Percentiles rank a stretch among this genome's conserved stretches.
phyloP scores from a whole-genome alignment of 2,888 invertebrate genomes.

The Epirrhoe alternata region DNA sequence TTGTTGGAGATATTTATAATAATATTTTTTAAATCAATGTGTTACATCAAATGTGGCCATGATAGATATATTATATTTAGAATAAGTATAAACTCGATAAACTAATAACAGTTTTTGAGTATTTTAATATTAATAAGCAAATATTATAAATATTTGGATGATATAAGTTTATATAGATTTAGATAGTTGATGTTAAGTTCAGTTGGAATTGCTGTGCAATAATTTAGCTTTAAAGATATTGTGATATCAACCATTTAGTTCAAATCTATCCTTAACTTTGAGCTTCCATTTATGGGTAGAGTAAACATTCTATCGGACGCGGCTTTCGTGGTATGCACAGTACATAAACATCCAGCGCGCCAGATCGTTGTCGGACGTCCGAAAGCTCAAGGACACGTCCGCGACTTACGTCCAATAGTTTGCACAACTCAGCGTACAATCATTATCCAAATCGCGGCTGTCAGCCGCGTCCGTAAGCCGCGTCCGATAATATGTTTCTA shows the following conservation, averaged over 20 bases:
- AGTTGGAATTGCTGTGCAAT: constrained; percentile 39
- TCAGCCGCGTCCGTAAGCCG: too few species aligned
- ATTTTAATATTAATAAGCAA: constrained; percentile 29
- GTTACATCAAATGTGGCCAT: constrained; percentile 32
- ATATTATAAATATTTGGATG: constrained; percentile 32
- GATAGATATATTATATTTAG: constrained; percentile 6
- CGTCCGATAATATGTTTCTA: too few species aligned
- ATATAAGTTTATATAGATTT: constrained; percentile 21
- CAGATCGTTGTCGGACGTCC: too few species aligned
- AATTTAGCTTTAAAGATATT: constrained; percentile 25
- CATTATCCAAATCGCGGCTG: too few species aligned
- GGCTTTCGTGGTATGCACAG: too few species aligned
- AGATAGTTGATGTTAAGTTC: constrained; percentile 22
- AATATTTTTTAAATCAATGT: constrained; percentile 5
- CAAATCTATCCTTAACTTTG: background rate
- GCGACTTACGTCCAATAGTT: too few species aligned
- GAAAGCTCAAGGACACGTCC: too few species aligned
- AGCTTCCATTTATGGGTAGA: background rate
- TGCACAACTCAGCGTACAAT: too few species aligned
- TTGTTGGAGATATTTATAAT: constrained; percentile 4
- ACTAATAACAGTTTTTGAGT: constrained; percentile 17
- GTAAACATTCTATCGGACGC: too few species aligned
- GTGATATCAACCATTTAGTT: constrained; percentile 10
- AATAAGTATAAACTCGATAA: background rate
- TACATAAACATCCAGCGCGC: too few species aligned